These are phyloP conservation scores for Electrona antarctica DNA, from an alignment of 2,113 vertebrate genomes.

Conservation along the genomic window DNA sequence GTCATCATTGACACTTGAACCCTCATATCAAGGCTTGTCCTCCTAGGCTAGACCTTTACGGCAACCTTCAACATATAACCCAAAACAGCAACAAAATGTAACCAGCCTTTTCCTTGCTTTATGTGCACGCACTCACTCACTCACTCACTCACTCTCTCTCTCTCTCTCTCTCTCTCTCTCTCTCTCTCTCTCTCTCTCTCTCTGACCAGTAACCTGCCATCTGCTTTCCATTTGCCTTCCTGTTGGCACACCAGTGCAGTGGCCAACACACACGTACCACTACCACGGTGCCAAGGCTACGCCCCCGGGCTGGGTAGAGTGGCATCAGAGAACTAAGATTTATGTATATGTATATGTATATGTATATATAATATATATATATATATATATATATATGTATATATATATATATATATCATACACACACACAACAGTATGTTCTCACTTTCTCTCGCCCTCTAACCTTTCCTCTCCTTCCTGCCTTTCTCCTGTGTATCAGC, in stretches of 20 bases:
- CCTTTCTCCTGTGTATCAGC: not conserved
- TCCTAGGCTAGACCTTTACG: no score
- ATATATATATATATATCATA: not conserved
- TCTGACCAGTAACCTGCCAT: slow-evolving; percentile 47
- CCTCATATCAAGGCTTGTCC: no score
- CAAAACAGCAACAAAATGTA: no score
- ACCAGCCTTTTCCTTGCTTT: no score
- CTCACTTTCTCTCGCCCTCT: not conserved
- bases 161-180: not conserved
- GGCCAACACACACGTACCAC: slow-evolving; percentile 30
- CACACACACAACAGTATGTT: not conserved
- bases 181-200: not conserved
- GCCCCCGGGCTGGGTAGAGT: slow-evolving; percentile 3
- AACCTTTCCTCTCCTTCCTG: not conserved
- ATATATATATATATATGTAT: no score
- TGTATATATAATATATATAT: no score
- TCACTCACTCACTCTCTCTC: not conserved
- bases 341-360: no score
- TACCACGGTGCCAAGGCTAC: slow-evolving; percentile 45
- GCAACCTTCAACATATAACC: no score
- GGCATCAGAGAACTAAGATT: slow-evolving; percentile 3
- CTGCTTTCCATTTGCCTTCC: slow-evolving; percentile 62
- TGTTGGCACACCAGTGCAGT: slow-evolving; percentile 47
- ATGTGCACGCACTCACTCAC: not conserved
- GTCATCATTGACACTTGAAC: no score